Evolutionary conservation across 2,888 invertebrate genomes (phyloP), one percentile per base, ranked within the genome.

Genomic region (Gari tellinella): DNA sequence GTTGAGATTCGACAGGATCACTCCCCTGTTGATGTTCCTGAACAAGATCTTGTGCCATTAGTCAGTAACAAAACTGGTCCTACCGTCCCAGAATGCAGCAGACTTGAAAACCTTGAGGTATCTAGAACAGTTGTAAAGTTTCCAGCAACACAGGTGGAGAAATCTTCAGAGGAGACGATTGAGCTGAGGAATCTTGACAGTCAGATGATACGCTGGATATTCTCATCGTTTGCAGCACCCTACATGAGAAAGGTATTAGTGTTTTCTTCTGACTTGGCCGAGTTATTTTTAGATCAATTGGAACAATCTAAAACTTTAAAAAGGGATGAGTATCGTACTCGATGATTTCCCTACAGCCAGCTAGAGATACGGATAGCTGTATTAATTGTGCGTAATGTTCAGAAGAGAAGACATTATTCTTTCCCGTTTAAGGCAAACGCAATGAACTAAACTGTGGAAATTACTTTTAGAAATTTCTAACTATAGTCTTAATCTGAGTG

Each of bases 201-300:
- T 15, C 72, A 83, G 17, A 74, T 70, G 10, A 55, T 87, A 7
- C 61, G 72, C 10, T 89, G 86, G 86, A 79, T 75, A 8, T 65
- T 87, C 25, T 79, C 85, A 1, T 80, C 84, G 8, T 88, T 89
- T 70, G 86, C 86, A 17, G 82, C 86, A 0, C 79, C 86, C 1
- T 89, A 87, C 68, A 79, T 87, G 49, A 65, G 40, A 61, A 74
- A 73, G 70, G 78, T 78, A 58, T 25, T 46, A 14, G 46, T 40
- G n/a, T n/a, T n/a, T n/a, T n/a, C n/a, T n/a, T n/a, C n/a, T n/a
- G n/a, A n/a, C n/a, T n/a, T n/a, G n/a, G n/a, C n/a, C n/a, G n/a
- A n/a, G n/a, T n/a, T n/a, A n/a, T n/a, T n/a, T n/a, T n/a, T n/a
- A n/a, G n/a, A n/a, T n/a, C n/a, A n/a, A n/a, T n/a, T n/a, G n/a